A percentile compares a stretch with the other conserved stretches of the same genome.
Evolutionary conservation across 2,797 vertebrate genomes (phyloP).

Genomic region (Sebastes vulpes): DNA sequence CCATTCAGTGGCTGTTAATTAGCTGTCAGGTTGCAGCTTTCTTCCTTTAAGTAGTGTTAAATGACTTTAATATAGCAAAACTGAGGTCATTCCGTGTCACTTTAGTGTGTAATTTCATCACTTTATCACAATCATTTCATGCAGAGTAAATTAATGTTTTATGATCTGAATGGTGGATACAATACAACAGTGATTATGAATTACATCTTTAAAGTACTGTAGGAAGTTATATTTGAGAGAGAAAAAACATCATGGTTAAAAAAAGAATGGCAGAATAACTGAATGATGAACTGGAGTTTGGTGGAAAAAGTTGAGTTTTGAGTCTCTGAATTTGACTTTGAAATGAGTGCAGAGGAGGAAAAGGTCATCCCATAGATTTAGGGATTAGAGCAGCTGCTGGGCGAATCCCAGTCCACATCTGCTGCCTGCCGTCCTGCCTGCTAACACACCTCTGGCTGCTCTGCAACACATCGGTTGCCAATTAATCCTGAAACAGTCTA

Average conservation of each 20-base stretch:
- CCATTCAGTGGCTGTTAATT: neutral
- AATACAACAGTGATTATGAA: neutral
- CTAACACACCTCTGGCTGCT: constrained; percentile 46
- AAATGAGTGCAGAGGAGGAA: constrained; percentile 25
- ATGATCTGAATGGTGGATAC: neutral
- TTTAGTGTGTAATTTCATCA: neutral
- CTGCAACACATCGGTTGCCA: constrained; percentile 22
- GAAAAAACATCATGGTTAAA: neutral
- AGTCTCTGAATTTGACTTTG: constrained; percentile 46
- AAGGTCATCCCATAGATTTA: constrained; percentile 52
- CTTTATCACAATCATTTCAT: neutral
- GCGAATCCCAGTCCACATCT: constrained; percentile 45
- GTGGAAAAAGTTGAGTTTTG: neutral
- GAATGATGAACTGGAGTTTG: neutral
- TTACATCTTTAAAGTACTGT: neutral
- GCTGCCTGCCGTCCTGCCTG: constrained; percentile 38
- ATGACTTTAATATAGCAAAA: neutral
- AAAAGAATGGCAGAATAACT: neutral
- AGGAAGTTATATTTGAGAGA: neutral
- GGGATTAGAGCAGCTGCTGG: constrained; percentile 57
- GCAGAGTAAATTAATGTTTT: neutral
- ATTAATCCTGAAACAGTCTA: constrained; percentile 22
- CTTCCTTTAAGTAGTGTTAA: neutral
- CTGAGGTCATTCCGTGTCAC: neutral
- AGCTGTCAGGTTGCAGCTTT: neutral